A percentile compares a stretch with the other conserved stretches of the same genome.
phyloP scores from a whole-genome alignment of 2,888 invertebrate species.

The Agrochola circellaris region DNA sequence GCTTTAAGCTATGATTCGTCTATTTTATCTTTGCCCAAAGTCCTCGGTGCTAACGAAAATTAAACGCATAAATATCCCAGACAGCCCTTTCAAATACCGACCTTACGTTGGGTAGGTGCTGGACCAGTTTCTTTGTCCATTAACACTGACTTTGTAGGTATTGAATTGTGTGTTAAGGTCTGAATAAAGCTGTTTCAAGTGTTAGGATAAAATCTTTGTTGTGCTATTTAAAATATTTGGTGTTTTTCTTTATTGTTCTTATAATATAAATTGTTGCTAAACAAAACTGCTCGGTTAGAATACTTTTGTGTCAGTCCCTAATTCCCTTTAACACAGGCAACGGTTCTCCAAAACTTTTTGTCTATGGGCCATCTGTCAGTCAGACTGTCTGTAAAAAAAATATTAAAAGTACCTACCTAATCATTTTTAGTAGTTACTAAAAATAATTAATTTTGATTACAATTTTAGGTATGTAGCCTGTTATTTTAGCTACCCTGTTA shows the following conservation, averaged over 20 bases:
- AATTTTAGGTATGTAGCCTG: too few relatives aligned
- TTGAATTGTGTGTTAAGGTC: slow-evolving; percentile 50
- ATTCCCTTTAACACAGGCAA: too few relatives aligned
- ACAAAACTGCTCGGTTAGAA: background rate
- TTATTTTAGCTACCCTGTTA: background rate
- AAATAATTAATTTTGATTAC: too few relatives aligned
- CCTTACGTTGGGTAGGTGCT: slow-evolving; percentile 76
- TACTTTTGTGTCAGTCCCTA: background rate
- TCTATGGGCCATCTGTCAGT: background rate
- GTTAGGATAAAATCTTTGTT: slow-evolving; percentile 27
- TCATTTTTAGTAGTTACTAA: background rate
- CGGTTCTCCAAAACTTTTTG: background rate
- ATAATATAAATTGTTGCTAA: background rate
- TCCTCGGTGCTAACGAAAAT: slow-evolving; percentile 68
- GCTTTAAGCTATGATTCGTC: slow-evolving; percentile 53
- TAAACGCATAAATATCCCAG: slow-evolving; percentile 76
- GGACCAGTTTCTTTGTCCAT: slow-evolving; percentile 80
- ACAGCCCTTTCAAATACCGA: slow-evolving; percentile 88
- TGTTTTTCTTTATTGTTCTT: background rate
- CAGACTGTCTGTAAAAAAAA: background rate
- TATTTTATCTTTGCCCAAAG: slow-evolving; percentile 58
- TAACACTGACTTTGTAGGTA: slow-evolving; percentile 66
- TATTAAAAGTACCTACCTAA: background rate
- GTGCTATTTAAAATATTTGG: background rate
- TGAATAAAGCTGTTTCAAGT: slow-evolving; percentile 26